Evolutionary conservation across 2,888 invertebrate species (phyloP), one percentile per base, ranked within the genome.

Genomic region (Volucella zonaria): DNA sequence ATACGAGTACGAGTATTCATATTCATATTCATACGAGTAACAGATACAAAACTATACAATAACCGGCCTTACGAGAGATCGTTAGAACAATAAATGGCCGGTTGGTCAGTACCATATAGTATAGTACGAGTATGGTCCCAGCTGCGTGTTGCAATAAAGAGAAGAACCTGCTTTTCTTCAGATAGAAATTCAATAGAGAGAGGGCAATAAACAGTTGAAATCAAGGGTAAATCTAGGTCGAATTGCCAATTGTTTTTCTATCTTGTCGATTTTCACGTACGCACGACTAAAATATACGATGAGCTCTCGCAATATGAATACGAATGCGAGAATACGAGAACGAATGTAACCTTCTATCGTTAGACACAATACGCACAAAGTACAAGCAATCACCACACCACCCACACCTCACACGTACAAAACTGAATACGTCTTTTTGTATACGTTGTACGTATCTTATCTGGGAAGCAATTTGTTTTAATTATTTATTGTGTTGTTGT

Each of bases 161-260:
- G 8, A 15, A 11, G 45, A 45, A 11, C 12, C n/a, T 45, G 45
- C 3, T 42, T 67, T 67, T 67, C 8, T 58, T 68, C 61, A 14
- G 67, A 18, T 62, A 23, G 61, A 51, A 38, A 45, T 14, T 47
- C 40, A 56, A 31, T 31, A 54, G 71, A 52, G 15, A 45, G 62
- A 80, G 83, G 83, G 71, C 80, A 80, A 80, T 75, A 80, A 75
- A 85, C 80, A 85, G 43, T 67, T 15, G 61, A 58, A 71, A 85
- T 85, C 83, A 85, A 85, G 80, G 83, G 71, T 67, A 56, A 54
- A 58, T 67, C 67, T 67, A 71, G 66, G 76, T 80, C 66, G 71
- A 67, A 51, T 61, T 80, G 61, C 14, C 70, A 80, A 76, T 78
- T 58, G 45, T 70, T 23, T 31, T 51, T 51, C 49, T 23, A 62